A percentile compares a stretch with the other conserved stretches of the same genome.
phyloP scores from a whole-genome alignment of 2,888 invertebrate genomes.

The Drosophila atroscutellata region DNA sequence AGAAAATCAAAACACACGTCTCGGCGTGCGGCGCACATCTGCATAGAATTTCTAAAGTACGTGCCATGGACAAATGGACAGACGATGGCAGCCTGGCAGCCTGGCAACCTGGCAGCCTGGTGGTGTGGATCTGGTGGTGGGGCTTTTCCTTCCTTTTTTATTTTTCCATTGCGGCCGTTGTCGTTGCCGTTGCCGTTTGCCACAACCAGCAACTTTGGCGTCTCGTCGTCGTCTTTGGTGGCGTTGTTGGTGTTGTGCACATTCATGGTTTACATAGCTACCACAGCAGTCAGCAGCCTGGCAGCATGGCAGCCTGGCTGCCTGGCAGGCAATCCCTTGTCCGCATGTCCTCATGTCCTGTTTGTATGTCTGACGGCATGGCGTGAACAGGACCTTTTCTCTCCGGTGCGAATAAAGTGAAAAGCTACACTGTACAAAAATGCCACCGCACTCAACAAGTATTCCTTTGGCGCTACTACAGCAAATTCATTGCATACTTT shows the following conservation, averaged over 20 bases:
- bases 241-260: constrained; percentile 45
- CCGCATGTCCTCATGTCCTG: constrained; percentile 47
- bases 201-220: constrained; percentile 74
- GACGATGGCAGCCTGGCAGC: constrained; percentile 19
- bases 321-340: constrained; percentile 44
- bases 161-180: constrained; percentile 51
- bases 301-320: constrained; percentile 40
- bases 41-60: constrained; percentile 79
- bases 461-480: constrained; percentile 16
- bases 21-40: constrained; percentile 79
- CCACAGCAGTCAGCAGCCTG: constrained; percentile 54
- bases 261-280: constrained; percentile 75
- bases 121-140: constrained; percentile 15
- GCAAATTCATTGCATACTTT: constrained; percentile 39
- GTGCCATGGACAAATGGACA: constrained; percentile 66
- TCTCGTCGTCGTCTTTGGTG: constrained; percentile 44
- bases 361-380: constrained; percentile 74
- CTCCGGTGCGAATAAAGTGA: constrained; percentile 64
- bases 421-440: constrained; percentile 64
- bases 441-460: constrained; percentile 33
- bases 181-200: constrained; percentile 62
- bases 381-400: constrained; percentile 74
- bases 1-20: constrained; percentile 82
- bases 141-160: constrained; percentile 29
- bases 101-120: constrained; percentile 5